These are phyloP conservation scores for Sylvilagus bachmani DNA, from an alignment of 2,113 vertebrate genomes.

Conservation along the genomic window DNA sequence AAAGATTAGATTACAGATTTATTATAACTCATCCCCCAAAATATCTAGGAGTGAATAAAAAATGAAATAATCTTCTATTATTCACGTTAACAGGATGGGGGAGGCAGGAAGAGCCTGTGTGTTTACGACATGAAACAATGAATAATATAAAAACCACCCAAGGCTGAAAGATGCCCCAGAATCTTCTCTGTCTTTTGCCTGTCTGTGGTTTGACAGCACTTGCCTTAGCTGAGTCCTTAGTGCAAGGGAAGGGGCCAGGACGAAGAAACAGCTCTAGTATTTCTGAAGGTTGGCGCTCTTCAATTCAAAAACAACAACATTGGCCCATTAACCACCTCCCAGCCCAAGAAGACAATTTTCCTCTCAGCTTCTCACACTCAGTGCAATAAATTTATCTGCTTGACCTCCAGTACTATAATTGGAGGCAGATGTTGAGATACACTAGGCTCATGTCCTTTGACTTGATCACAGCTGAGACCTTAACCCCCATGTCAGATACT, in stretches of 20 bases:
- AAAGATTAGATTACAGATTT: constrained; percentile 70
- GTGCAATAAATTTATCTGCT: constrained; percentile 39
- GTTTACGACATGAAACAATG: background rate
- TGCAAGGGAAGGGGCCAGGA: background rate
- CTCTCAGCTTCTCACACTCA: constrained; percentile 45
- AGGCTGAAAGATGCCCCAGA: constrained; percentile 2
- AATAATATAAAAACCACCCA: background rate
- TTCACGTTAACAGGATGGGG: constrained; percentile 52
- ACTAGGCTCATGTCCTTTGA: constrained; percentile 79
- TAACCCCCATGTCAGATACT: constrained; percentile 82
- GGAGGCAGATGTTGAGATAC: constrained; percentile 65
- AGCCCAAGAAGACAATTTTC: constrained; percentile 20
- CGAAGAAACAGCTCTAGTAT: background rate
- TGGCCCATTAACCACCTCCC: background rate
- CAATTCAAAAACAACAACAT: background rate
- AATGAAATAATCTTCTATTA: constrained; percentile 40
- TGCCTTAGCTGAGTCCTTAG: background rate
- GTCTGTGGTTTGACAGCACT: background rate
- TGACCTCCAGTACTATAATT: constrained; percentile 63
- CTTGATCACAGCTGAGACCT: constrained; percentile 72
- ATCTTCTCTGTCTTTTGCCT: constrained; percentile 36
- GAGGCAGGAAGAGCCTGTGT: constrained; percentile 52
- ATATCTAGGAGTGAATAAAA: constrained; percentile 65
- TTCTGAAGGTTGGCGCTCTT: constrained; percentile 36
- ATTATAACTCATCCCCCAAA: constrained; percentile 55